phyloP scores from a whole-genome alignment of 2,113 vertebrate species.

The Mixornis gularis region DNA sequence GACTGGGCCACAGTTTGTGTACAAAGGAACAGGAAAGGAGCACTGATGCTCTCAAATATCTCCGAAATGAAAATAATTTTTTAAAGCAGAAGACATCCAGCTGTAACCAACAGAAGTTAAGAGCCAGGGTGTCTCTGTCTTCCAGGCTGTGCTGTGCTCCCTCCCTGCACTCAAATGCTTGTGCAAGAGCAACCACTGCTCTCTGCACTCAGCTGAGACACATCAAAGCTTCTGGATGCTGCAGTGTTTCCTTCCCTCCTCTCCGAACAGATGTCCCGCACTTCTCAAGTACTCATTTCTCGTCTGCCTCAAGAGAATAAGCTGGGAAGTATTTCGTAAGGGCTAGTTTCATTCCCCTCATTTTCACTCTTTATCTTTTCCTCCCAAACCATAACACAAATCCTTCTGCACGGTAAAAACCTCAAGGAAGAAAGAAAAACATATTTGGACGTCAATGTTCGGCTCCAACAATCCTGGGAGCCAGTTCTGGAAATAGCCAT shows the following conservation, averaged over 20 bases:
- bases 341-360: not conserved
- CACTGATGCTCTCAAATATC: not conserved
- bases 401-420: not conserved
- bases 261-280: not conserved
- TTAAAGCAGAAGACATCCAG: not conserved
- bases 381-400: not conserved
- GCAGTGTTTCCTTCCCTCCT: not conserved
- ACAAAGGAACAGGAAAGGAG: not conserved
- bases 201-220: not conserved
- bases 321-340: not conserved
- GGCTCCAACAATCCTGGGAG: constrained; percentile 42
- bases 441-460: not conserved
- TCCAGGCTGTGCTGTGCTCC: not conserved
- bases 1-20: not conserved
- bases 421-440: constrained; percentile 28
- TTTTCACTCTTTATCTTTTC: not conserved
- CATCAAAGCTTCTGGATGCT: not conserved
- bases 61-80: not conserved
- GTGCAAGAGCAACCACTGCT: not conserved
- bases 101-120: not conserved
- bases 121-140: not conserved
- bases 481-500: constrained; percentile 4
- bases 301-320: not conserved
- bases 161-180: not conserved
- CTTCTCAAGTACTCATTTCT: not conserved